These are phyloP conservation scores for Caenorhabditis zanzibari DNA, from an alignment of 2,888 invertebrate genomes.

Conservation along the genomic window DNA sequence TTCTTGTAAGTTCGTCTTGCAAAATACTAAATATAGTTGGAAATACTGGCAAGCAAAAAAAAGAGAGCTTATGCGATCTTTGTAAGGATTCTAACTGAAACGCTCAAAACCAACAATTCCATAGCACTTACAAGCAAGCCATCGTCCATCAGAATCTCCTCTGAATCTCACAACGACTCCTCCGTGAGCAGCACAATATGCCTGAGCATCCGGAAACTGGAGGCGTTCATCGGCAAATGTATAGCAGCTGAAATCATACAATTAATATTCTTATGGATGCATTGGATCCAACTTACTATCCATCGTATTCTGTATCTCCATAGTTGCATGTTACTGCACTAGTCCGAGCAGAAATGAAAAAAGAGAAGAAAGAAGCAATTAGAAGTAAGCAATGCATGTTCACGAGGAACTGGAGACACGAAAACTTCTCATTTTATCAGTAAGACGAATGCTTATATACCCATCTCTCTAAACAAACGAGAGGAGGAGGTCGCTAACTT, in stretches of 20 bases:
- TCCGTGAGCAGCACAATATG: conserved; percentile 43
- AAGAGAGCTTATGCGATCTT: no score
- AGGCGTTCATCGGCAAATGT: conserved; percentile 42
- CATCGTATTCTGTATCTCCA: conserved; percentile 54
- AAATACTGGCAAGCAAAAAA: no score
- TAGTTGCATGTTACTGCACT: conserved; percentile 25
- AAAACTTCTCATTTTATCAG: conserved; percentile 40
- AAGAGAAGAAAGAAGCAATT: conserved; percentile 8
- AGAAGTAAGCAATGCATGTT: conserved; percentile 15
- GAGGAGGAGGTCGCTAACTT: conserved; percentile 34
- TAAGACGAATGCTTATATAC: conserved; percentile 21
- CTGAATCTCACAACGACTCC: conserved; percentile 33
- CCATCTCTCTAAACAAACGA: conserved; percentile 44
- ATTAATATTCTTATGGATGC: neutral
- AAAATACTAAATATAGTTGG: no score
- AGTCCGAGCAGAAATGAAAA: neutral
- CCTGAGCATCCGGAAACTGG: conserved; percentile 40
- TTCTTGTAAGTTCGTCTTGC: neutral
- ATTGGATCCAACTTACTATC: conserved; percentile 32
- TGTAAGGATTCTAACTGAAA: no score
- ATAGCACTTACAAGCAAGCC: conserved; percentile 46
- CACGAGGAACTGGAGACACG: conserved; percentile 5
- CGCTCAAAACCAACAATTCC: no score
- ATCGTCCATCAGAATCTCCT: conserved; percentile 32
- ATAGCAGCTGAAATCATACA: conserved; percentile 28